Evolutionary conservation across 2,797 vertebrate genomes (phyloP).

Genomic region (Saxicola maurus): DNA sequence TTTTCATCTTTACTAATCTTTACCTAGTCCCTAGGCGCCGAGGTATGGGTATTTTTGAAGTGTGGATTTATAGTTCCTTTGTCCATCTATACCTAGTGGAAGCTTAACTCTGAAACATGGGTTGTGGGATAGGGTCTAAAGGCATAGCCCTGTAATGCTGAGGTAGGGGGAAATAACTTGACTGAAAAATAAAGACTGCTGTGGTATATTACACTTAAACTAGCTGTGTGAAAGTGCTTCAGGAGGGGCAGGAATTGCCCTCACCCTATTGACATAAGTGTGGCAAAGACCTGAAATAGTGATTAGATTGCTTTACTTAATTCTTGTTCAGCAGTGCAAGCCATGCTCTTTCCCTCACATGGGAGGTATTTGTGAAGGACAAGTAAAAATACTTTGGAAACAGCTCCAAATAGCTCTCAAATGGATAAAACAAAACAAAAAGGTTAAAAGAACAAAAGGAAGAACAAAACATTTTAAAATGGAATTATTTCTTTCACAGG

Average conservation of each 20-base stretch:
- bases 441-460: neutral
- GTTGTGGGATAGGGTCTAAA: neutral
- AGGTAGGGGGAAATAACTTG: neutral
- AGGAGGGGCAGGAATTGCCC: neutral
- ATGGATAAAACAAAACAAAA: neutral
- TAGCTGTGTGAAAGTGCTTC: neutral
- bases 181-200: neutral
- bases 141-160: neutral
- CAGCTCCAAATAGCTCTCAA: neutral
- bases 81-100: neutral
- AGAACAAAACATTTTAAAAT: neutral
- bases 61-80: neutral
- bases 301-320: neutral
- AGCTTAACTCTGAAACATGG: neutral
- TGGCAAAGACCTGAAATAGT: neutral
- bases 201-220: neutral
- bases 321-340: neutral
- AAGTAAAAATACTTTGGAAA: neutral
- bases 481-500: neutral
- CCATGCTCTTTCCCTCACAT: neutral
- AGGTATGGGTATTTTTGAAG: neutral
- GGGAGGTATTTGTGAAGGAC: neutral
- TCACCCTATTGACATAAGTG: neutral
- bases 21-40: neutral
- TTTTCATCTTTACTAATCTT: neutral